phyloP scores from a whole-genome alignment of 2,888 invertebrate genomes.

The Thelaira solivaga region DNA sequence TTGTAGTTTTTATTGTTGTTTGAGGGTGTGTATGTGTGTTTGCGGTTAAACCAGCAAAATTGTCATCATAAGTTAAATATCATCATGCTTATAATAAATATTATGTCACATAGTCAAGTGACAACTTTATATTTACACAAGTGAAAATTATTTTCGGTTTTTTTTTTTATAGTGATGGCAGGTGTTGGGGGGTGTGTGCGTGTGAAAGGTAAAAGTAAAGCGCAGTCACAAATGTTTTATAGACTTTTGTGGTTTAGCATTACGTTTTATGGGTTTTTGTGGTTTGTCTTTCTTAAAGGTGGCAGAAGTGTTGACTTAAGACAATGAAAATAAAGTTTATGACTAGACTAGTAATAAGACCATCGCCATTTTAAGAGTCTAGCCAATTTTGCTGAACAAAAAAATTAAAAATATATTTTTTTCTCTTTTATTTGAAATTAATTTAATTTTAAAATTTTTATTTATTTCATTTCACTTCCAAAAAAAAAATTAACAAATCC shows the following conservation, averaged over 20 bases:
- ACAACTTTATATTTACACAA: not conserved
- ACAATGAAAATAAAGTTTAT: slow-evolving; percentile 20
- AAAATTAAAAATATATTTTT: no score
- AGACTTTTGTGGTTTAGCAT: slow-evolving; percentile 49
- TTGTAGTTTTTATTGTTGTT: not conserved
- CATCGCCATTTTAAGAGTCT: slow-evolving; percentile 9
- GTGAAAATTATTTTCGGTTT: slow-evolving; percentile 1
- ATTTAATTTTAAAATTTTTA: not conserved
- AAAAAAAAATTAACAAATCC: no score
- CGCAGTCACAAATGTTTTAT: slow-evolving; percentile 44
- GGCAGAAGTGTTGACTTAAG: slow-evolving; percentile 20
- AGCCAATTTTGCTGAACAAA: not conserved
- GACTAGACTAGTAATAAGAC: slow-evolving; percentile 20
- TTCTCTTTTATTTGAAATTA: no score
- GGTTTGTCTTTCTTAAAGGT: not conserved
- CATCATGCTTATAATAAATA: slow-evolving; percentile 41
- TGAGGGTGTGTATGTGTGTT: not conserved
- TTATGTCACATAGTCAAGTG: slow-evolving; percentile 25
- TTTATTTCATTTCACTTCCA: not conserved
- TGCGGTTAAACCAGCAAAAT: slow-evolving; percentile 51
- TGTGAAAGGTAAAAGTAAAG: not conserved
- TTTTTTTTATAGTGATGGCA: no score
- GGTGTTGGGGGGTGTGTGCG: not conserved
- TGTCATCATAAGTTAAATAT: slow-evolving; percentile 65
- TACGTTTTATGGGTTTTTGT: slow-evolving; percentile 40